Evolutionary conservation across 2,888 invertebrate genomes (phyloP), one percentile per base, ranked within the genome.

Genomic region (Pogonocherus hispidulus): DNA sequence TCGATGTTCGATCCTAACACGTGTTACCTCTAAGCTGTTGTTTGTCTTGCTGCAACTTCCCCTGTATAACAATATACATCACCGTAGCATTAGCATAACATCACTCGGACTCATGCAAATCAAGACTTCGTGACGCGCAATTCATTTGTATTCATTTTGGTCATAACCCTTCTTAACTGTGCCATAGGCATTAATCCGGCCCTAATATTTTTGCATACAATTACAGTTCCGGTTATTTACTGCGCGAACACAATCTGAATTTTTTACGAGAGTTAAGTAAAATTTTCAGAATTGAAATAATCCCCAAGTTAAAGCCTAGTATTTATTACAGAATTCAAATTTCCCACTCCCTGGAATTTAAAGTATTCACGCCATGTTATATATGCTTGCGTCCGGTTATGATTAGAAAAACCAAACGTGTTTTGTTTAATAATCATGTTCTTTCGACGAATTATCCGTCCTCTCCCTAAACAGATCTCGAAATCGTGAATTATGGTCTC

Each of bases 121-220:
- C 41, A 14, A 6, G 14, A 41, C 3, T 41, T 16, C 14, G 41
- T 41, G 41, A 41, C n/a, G n/a, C 41, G 11, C 41, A 14, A 41
- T 41, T 41, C 41, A 41, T 41, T 41, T 41, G 41, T 41, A 41
- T 41, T 41, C 41, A 41, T 41, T 41, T 41, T 41, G 16, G 41
- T 16, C 3, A 16, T 41, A 41, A 41, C 41, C 41, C 41, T 41
- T 41, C 41, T 16, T 41, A 16, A 41, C 14, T 16, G 41, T 14
- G 41, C 14, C n/a, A n/a, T 16, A 16, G 41, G 41, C 41, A 41
- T 41, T n/a, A 41, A 41, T 41, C n/a, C 14, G 14, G 41, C 41
- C 41, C 41, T 41, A 41, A 41, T 41, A 41, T 41, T 41, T 41
- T 41, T 41, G 41, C 41, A 41, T 41, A 41, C 41, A 41, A 41